These are phyloP conservation scores for Apeira syringaria DNA, from an alignment of 2,888 invertebrate genomes.

Conservation along the genomic window DNA sequence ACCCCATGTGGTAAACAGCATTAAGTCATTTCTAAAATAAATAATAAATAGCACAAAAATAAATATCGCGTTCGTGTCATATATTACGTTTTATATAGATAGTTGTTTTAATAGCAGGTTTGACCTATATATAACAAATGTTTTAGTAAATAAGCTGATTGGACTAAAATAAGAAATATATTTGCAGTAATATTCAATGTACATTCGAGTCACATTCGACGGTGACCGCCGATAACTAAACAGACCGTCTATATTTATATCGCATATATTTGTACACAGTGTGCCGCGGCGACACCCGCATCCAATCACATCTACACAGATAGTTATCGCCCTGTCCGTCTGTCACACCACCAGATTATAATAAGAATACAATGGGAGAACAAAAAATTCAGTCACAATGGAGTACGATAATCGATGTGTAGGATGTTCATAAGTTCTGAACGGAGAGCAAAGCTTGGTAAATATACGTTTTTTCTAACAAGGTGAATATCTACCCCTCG, in stretches of 20 bases:
- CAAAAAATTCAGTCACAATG: constrained; percentile 24
- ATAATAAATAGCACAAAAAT: too few relatives aligned
- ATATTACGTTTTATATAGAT: too few relatives aligned
- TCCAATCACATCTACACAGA: constrained; percentile 52
- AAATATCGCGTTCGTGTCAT: too few relatives aligned
- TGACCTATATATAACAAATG: too few relatives aligned
- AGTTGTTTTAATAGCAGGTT: too few relatives aligned
- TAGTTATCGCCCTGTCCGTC: constrained; percentile 46
- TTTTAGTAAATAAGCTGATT: too few relatives aligned
- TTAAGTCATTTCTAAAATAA: too few relatives aligned
- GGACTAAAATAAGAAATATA: constrained; percentile 5
- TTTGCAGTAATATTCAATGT: constrained; percentile 15
- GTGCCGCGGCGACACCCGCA: constrained; percentile 50
- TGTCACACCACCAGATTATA: constrained; percentile 42
- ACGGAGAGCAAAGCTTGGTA: too few relatives aligned
- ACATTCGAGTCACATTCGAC: constrained; percentile 21
- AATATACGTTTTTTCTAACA: too few relatives aligned
- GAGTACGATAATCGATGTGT: constrained; percentile 12
- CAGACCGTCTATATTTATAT: constrained; percentile 24
- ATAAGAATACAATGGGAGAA: constrained; percentile 49
- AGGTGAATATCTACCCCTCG: too few relatives aligned
- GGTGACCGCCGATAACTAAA: constrained; percentile 21
- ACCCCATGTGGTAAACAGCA: too few relatives aligned
- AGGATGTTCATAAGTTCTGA: background rate
- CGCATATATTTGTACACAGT: constrained; percentile 15